These are phyloP conservation scores for Xiphorhynchus elegans DNA, from an alignment of 2,113 vertebrate genomes.

Conservation along the genomic window DNA sequence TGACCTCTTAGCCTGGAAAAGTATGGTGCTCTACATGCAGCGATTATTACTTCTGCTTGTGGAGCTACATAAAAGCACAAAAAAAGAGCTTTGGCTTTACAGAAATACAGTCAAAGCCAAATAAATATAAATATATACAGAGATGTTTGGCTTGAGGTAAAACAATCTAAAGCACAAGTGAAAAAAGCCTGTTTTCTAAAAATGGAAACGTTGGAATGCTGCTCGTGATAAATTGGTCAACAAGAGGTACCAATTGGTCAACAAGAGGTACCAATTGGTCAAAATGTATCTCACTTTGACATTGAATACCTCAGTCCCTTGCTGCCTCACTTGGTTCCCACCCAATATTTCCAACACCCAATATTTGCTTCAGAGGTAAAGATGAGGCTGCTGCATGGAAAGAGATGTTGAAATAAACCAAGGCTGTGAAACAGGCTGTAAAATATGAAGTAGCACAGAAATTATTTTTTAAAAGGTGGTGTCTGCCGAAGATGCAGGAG, in stretches of 20 bases:
- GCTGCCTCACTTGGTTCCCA: background rate
- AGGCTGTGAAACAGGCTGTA: background rate
- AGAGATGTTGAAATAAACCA: background rate
- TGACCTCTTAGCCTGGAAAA: background rate
- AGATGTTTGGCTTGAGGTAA: background rate
- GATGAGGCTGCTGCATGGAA: background rate
- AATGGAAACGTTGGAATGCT: background rate
- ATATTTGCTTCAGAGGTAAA: background rate
- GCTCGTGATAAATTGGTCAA: background rate
- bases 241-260: background rate
- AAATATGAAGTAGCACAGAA: background rate
- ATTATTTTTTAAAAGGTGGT: background rate
- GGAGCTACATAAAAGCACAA: background rate
- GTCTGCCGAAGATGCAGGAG: background rate
- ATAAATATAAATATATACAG: background rate
- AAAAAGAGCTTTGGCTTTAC: background rate
- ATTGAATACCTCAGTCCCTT: background rate
- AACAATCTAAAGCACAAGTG: background rate
- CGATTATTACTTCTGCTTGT: background rate
- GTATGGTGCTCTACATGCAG: background rate
- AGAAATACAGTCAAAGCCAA: background rate
- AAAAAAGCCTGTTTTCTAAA: background rate
- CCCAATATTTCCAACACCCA: fast-evolving
- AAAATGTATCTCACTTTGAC: background rate
- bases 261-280: background rate